Evolutionary conservation across 1,140 invertebrate genomes (phyloP).

Genomic region (Oreohelix idahoensis): DNA sequence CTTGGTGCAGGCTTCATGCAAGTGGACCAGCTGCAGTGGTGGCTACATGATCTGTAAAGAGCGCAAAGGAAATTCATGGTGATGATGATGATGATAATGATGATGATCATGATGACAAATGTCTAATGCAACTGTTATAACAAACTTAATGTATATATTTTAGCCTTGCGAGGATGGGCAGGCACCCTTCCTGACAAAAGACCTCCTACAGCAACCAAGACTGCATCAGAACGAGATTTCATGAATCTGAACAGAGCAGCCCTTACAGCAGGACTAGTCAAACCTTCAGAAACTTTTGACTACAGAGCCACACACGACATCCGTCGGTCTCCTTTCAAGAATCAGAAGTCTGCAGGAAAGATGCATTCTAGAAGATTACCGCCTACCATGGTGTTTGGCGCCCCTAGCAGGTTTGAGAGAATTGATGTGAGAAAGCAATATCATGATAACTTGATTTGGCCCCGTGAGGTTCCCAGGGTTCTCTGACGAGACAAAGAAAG

Average conservation of each 20-base stretch:
- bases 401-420: constrained; percentile 62
- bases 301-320: constrained; percentile 70
- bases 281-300: constrained; percentile 61
- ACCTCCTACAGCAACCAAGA: constrained; percentile 55
- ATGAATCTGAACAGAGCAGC: constrained; percentile 67
- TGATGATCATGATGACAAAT: too few species aligned
- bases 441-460: too few species aligned
- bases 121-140: too few species aligned
- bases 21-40: too few species aligned
- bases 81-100: too few species aligned
- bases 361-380: constrained; percentile 57
- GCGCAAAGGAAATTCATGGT: too few species aligned
- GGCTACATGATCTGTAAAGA: too few species aligned
- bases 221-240: constrained; percentile 65
- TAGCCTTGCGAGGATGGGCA: constrained; percentile 47
- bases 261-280: constrained; percentile 64
- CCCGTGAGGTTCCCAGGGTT: too few species aligned
- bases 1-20: too few species aligned
- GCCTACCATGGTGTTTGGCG: constrained; percentile 67
- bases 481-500: too few species aligned
- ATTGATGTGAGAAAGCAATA: too few species aligned
- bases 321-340: constrained; percentile 51
- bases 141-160: too few species aligned
- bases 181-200: constrained; percentile 40
- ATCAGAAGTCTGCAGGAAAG: constrained; percentile 52